Percentiles rank a stretch among this genome's conserved stretches.
Conservation (phyloP, 1,140 invertebrate species). For the Drosophila orosa region DNA sequence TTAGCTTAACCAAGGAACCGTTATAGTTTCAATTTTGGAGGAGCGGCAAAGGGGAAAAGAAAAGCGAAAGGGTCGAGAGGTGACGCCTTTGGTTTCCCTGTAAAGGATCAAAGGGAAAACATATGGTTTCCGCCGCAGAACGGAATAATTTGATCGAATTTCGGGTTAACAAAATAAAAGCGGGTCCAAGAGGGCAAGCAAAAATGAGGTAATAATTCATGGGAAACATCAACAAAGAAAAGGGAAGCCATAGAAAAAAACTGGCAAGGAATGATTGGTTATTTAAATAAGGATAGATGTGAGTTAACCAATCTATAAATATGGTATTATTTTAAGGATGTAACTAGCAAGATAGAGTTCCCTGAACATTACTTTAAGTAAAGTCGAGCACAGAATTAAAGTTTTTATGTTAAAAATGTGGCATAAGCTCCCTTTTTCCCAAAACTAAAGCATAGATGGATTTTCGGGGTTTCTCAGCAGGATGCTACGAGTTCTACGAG, state of each 20-base stretch:
- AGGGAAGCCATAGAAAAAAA: not conserved
- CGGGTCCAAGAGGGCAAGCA: not conserved
- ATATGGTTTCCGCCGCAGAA: conserved; percentile 21
- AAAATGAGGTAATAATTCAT: not conserved
- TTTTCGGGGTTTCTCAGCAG: conserved; percentile 2
- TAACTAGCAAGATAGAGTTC: not conserved
- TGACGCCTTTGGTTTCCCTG: not conserved
- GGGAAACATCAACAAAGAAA: not conserved
- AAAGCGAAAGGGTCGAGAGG: conserved; percentile 1
- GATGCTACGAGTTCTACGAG: conserved; percentile 14
- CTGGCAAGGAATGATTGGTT: too few relatives aligned
- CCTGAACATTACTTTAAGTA: not conserved
- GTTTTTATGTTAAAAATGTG: too few relatives aligned
- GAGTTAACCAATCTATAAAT: not conserved
- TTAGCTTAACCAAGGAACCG: conserved; percentile 63
- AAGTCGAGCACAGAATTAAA: not conserved
- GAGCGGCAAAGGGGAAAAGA: not conserved
- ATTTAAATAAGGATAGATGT: not conserved
- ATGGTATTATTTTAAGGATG: too few relatives aligned
- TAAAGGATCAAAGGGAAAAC: conserved; percentile 31
- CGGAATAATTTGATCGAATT: conserved; percentile 25
- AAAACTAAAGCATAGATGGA: not conserved
- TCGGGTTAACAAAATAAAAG: not conserved
- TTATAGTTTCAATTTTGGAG: conserved; percentile 44
- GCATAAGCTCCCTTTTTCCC: not conserved